A percentile compares a stretch with the other conserved stretches of the same genome.
Conservation (phyloP, 2,888 invertebrate species). For the Drosophila demipolita region DNA sequence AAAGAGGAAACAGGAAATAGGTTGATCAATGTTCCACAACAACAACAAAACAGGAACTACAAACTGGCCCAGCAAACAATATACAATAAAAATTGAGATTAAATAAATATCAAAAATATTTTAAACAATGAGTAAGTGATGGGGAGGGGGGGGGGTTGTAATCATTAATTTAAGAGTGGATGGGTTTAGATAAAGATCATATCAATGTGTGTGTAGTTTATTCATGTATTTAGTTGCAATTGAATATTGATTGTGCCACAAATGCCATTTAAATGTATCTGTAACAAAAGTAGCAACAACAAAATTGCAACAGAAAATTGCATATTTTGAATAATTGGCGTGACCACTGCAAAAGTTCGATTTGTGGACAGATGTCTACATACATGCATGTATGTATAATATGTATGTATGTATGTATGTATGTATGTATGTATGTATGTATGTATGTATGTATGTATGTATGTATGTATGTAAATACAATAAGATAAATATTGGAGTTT, state of each 20-base stretch:
- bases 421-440: conserved; percentile 9
- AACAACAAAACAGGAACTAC: neutral
- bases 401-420: neutral
- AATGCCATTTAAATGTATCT: conserved; percentile 38
- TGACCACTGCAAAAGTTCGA: conserved; percentile 67
- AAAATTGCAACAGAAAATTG: conserved; percentile 59
- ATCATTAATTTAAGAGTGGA: neutral
- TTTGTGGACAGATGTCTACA: conserved; percentile 15
- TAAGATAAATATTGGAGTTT: conserved; percentile 4
- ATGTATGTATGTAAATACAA: conserved; percentile 16
- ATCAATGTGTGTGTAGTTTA: neutral
- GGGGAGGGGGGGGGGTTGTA: neutral
- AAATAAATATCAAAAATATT: neutral
- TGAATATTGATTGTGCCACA: conserved; percentile 57
- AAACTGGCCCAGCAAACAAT: neutral
- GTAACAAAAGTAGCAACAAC: neutral
- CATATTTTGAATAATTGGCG: conserved; percentile 76
- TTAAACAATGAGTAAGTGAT: neutral
- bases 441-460: neutral
- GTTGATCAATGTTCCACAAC: neutral
- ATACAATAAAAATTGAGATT: neutral
- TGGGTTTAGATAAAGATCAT: neutral
- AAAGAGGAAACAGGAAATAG: neutral
- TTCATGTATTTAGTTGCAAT: neutral
- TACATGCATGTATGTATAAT: neutral